A percentile compares a stretch with the other conserved stretches of the same genome.
phyloP scores from a whole-genome alignment of 2,888 invertebrate species.

The Halictus quadricinctus region DNA sequence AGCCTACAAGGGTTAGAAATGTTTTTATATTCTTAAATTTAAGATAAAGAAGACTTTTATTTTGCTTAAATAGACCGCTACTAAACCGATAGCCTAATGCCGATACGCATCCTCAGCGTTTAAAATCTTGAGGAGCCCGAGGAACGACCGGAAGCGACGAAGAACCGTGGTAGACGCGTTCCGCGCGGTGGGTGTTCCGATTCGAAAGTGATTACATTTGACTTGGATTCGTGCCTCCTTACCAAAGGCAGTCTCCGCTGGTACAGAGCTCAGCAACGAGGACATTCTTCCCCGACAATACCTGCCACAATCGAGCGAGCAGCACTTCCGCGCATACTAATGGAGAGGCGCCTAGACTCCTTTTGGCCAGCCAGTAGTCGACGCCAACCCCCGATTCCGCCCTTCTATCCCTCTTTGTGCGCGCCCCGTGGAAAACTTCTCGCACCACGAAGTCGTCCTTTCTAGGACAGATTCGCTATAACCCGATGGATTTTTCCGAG shows the following conservation, averaged over 20 bases:
- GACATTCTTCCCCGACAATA: constrained; percentile 81
- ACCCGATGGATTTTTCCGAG: constrained; percentile 19
- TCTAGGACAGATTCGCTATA: constrained; percentile 21
- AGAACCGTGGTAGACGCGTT: constrained; percentile 39
- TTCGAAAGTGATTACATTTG: constrained; percentile 70
- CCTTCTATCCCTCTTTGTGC: constrained; percentile 29
- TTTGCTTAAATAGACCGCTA: background rate
- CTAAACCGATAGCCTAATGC: background rate
- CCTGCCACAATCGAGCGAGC: constrained; percentile 79
- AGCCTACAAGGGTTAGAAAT: too few relatives aligned
- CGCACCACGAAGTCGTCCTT: constrained; percentile 20
- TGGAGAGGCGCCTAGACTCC: constrained; percentile 71
- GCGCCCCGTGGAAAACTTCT: constrained; percentile 59
- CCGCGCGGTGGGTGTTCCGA: constrained; percentile 53
- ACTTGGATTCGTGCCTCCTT: constrained; percentile 73
- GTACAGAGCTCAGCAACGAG: constrained; percentile 77
- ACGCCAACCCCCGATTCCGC: constrained; percentile 37
- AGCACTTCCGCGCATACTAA: constrained; percentile 81
- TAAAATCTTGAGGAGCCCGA: constrained; percentile 4
- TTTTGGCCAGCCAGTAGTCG: constrained; percentile 63
- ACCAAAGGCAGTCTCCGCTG: constrained; percentile 60
- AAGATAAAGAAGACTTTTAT: too few relatives aligned
- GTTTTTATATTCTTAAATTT: too few relatives aligned
- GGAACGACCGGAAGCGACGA: constrained; percentile 10
- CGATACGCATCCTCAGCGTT: background rate